Evolutionary conservation across 2,888 invertebrate species (phyloP).

Genomic region (Platycheirus albimanus): DNA sequence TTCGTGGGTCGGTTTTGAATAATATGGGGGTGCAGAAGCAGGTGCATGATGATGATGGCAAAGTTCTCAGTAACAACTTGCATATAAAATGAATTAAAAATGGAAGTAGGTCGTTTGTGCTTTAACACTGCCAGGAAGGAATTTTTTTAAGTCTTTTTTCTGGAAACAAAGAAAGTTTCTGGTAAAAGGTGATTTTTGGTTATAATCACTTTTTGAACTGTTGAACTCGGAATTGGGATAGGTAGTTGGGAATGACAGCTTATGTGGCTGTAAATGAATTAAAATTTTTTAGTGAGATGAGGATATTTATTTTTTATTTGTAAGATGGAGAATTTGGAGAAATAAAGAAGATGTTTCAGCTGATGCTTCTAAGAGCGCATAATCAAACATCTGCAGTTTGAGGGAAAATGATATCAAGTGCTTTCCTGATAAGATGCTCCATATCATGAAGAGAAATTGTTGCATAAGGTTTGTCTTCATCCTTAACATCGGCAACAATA

Average conservation of each 20-base stretch:
- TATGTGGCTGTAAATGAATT: constrained; percentile 55
- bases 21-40: too few relatives aligned
- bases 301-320: too few relatives aligned
- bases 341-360: too few relatives aligned
- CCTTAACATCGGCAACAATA: too few relatives aligned
- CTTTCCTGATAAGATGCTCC: too few relatives aligned
- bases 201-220: constrained; percentile 71
- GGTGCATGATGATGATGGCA: constrained; percentile 38
- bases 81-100: constrained; percentile 67
- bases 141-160: constrained; percentile 13
- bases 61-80: constrained; percentile 65
- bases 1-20: constrained; percentile 7
- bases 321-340: too few relatives aligned
- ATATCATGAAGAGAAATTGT: too few relatives aligned
- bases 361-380: too few relatives aligned
- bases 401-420: too few relatives aligned
- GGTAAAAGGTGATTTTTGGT: constrained; percentile 50
- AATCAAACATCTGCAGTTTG: too few relatives aligned
- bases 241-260: constrained; percentile 43
- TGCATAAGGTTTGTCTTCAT: too few relatives aligned
- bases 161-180: constrained; percentile 39
- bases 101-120: constrained; percentile 30
- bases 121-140: constrained; percentile 13
- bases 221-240: background rate
- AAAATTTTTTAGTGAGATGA: too few relatives aligned